Evolutionary conservation across 2,797 vertebrate species (phyloP).

Genomic region (Cryptoprocta ferox): DNA sequence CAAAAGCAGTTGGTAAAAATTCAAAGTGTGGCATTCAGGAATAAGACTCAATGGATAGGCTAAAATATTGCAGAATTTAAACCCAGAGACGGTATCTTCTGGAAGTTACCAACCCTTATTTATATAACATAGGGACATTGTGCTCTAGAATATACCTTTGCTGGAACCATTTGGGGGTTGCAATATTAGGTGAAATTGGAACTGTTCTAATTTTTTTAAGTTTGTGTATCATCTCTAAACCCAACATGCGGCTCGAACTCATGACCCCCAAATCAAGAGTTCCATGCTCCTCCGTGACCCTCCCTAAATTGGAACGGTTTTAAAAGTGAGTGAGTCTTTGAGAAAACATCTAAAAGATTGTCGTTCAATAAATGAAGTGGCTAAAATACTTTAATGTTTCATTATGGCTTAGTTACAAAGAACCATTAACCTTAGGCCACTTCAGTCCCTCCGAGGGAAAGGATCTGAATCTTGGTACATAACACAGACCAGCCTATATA

Average conservation of each 20-base stretch:
- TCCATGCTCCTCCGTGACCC: not conserved
- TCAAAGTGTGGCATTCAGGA: not conserved
- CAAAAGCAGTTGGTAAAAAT: not conserved
- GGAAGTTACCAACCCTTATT: not conserved
- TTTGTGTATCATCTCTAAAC: not conserved
- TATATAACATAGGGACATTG: not conserved
- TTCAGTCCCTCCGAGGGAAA: not conserved
- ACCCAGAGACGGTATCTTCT: not conserved
- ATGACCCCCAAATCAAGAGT: not conserved
- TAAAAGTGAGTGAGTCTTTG: not conserved
- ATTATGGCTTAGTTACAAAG: not conserved
- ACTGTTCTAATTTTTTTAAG: not conserved
- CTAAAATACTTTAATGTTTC: not conserved
- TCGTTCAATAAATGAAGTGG: not conserved
- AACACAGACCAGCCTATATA: not conserved
- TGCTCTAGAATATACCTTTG: not conserved
- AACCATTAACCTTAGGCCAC: not conserved
- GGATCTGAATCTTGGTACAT: not conserved
- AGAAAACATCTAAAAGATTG: not conserved
- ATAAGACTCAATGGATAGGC: not conserved
- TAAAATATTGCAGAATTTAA: not conserved
- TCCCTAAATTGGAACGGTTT: not conserved
- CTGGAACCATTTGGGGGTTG: not conserved
- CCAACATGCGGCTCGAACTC: not conserved
- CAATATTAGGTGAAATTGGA: not conserved